phyloP scores from a whole-genome alignment of 2,797 vertebrate genomes.

The Enteromius mattozi region DNA sequence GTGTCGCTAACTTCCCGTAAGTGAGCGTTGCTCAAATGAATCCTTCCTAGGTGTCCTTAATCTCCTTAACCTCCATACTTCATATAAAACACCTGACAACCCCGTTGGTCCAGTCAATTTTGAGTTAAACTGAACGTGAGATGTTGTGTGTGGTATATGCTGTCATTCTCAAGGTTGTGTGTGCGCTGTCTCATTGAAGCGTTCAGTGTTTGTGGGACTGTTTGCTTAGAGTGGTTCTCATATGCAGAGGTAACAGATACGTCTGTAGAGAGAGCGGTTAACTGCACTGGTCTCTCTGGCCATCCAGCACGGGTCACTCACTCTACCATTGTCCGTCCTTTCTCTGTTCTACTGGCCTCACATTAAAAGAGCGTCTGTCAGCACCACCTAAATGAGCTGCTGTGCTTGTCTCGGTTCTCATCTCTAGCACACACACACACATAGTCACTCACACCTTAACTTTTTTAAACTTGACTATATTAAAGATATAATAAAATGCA shows the following conservation, averaged over 20 bases:
- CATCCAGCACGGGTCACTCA: conserved; percentile 48
- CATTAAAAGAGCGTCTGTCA: conserved; percentile 63
- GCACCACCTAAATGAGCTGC: conserved; percentile 36
- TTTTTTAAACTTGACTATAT: conserved; percentile 13
- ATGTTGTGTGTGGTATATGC: not conserved
- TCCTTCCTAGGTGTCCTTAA: not conserved
- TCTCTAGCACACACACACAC: conserved; percentile 11
- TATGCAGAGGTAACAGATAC: conserved; percentile 58
- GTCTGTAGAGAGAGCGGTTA: conserved; percentile 37
- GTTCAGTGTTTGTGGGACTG: conserved; percentile 30
- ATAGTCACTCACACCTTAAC: not conserved
- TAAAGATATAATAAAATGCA: conserved; percentile 3
- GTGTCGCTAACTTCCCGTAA: conserved; percentile 90
- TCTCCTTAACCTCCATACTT: not conserved
- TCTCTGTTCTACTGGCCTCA: conserved; percentile 48
- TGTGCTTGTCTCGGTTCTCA: conserved; percentile 8
- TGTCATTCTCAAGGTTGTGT: not conserved
- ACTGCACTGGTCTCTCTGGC: conserved; percentile 20
- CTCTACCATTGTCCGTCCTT: conserved; percentile 41
- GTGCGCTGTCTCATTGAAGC: not conserved
- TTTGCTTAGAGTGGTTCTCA: conserved; percentile 54
- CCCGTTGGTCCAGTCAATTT: not conserved
- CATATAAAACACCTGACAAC: not conserved
- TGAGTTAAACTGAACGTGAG: not conserved
- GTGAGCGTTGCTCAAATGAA: conserved; percentile 65